Evolutionary conservation across 1,140 invertebrate species (phyloP).

Genomic region (Drosophila arawakana): DNA sequence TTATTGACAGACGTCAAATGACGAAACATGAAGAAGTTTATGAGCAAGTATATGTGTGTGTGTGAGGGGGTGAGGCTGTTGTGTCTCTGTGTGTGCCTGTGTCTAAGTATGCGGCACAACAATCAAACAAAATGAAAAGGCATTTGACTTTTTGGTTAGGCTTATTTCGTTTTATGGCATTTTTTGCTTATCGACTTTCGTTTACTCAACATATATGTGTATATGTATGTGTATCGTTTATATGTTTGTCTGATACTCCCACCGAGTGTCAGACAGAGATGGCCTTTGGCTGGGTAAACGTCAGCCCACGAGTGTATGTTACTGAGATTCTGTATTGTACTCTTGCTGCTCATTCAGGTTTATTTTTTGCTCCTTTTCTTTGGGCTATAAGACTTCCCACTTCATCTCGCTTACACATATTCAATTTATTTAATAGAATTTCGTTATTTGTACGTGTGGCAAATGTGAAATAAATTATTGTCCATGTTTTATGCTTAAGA

Average conservation of each 20-base stretch:
- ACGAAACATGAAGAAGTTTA: slow-evolving; percentile 15
- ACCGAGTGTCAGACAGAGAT: not conserved
- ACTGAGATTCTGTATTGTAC: slow-evolving; percentile 46
- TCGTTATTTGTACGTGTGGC: slow-evolving; percentile 53
- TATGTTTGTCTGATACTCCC: slow-evolving; percentile 7
- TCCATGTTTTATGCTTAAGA: slow-evolving; percentile 14
- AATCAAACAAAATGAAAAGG: slow-evolving; percentile 67
- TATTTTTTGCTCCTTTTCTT: not conserved
- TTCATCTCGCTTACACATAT: slow-evolving; percentile 51
- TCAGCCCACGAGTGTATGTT: slow-evolving; percentile 9
- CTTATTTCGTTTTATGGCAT: slow-evolving; percentile 72
- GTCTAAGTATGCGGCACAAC: slow-evolving; percentile 48
- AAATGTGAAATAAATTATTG: slow-evolving; percentile 49
- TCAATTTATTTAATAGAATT: slow-evolving; percentile 77
- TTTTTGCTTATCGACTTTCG: slow-evolving; percentile 54
- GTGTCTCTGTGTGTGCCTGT: slow-evolving; percentile 14
- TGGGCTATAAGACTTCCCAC: slow-evolving; percentile 54
- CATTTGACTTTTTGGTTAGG: slow-evolving; percentile 71
- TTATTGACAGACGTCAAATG: slow-evolving; percentile 52
- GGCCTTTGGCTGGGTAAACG: not conserved
- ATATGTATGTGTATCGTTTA: slow-evolving; percentile 1
- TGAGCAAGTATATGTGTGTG: not conserved
- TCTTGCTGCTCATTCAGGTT: slow-evolving; percentile 14
- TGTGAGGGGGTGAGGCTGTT: slow-evolving; percentile 13
- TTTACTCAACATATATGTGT: slow-evolving; percentile 42